Evolutionary conservation across 2,797 vertebrate genomes (phyloP).

Genomic region (Siniperca undulata): DNA sequence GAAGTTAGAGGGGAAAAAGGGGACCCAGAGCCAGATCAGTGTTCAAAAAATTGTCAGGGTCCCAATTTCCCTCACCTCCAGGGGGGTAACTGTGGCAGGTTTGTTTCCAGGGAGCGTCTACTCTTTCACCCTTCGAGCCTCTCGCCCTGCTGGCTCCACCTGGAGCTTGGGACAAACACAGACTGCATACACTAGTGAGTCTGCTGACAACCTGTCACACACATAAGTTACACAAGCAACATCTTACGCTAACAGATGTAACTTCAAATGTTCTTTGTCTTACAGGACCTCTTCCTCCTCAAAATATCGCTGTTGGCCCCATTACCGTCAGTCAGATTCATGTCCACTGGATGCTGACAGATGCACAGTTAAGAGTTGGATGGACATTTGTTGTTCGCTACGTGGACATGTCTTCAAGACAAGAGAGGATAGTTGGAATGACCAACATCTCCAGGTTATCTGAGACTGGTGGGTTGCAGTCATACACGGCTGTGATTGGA

Average conservation of each 20-base stretch:
- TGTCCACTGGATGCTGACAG: slow-evolving; percentile 84
- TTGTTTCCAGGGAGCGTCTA: slow-evolving; percentile 89
- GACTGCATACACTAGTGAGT: slow-evolving; percentile 67
- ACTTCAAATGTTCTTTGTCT: slow-evolving; percentile 37
- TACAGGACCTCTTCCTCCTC: slow-evolving; percentile 86
- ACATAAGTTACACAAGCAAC: not conserved
- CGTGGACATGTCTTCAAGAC: slow-evolving; percentile 78
- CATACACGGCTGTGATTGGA: slow-evolving; percentile 76
- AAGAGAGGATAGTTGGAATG: slow-evolving; percentile 75
- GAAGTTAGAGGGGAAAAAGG: slow-evolving; percentile 16
- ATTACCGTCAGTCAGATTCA: slow-evolving; percentile 84
- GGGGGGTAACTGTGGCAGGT: slow-evolving; percentile 76
- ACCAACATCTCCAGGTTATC: slow-evolving; percentile 71
- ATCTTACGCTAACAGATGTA: slow-evolving; percentile 9
- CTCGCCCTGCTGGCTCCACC: slow-evolving; percentile 79
- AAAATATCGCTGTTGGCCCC: slow-evolving; percentile 77
- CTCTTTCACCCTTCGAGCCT: slow-evolving; percentile 85
- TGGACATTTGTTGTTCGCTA: slow-evolving; percentile 84
- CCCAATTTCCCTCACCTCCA: slow-evolving; percentile 64
- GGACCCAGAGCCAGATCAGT: slow-evolving; percentile 2
- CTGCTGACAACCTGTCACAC: slow-evolving; percentile 5
- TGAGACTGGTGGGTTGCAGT: slow-evolving; percentile 71
- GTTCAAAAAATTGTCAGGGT: slow-evolving; percentile 58
- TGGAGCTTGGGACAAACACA: slow-evolving; percentile 81
- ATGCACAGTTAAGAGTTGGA: slow-evolving; percentile 61